Evolutionary conservation across 2,888 invertebrate species (phyloP), one percentile per base, ranked within the genome.

Genomic region (Plagodis dolabraria): DNA sequence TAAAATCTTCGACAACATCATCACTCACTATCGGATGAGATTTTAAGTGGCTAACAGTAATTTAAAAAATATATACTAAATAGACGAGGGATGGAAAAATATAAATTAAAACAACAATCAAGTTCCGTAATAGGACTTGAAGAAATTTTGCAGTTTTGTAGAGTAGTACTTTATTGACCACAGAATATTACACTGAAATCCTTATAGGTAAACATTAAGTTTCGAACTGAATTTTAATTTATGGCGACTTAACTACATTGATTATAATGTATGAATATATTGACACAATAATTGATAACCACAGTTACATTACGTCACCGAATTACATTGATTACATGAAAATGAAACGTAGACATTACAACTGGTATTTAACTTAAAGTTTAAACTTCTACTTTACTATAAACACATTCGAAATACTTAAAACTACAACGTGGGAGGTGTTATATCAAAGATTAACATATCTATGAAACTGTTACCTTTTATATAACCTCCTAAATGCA

Each of bases 231-330:
- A 84, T 85, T 86, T 84, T 87, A 79, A 81, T 72, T 77, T 80
- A 87, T 85, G 85, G 85, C 85, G 83, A 78, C 81, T 74, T 80
- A 85, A 81, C 85, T 85, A 87, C 78, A 76, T 57, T 60, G 74
- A 81, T 79, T 82, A 84, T 76, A 81, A 89, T 12, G 6, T 72
- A 80, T 78, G 56, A 60, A 60, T 64, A 77, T 40, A 88, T 89
- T 88, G 89, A 89, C 87, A 86, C 82, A 75, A 75, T 86, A 88
- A 88, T 89, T 88, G 86, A 83, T 85, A 87, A 87, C 75, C 79
- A 83, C 82, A 79, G 77, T 75, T 79, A 82, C 76, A 75, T 79
- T 76, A 74, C 67, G 67, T 73, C 77, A 80, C 71, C 76, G 74
- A 80, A 76, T 68, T 67, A 71, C 22, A 59, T 47, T 47, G 11